Percentiles rank a stretch among this genome's conserved stretches.
These are phyloP conservation scores for Formica selysi DNA, from an alignment of 1,140 invertebrate genomes.

Conservation along the genomic window DNA sequence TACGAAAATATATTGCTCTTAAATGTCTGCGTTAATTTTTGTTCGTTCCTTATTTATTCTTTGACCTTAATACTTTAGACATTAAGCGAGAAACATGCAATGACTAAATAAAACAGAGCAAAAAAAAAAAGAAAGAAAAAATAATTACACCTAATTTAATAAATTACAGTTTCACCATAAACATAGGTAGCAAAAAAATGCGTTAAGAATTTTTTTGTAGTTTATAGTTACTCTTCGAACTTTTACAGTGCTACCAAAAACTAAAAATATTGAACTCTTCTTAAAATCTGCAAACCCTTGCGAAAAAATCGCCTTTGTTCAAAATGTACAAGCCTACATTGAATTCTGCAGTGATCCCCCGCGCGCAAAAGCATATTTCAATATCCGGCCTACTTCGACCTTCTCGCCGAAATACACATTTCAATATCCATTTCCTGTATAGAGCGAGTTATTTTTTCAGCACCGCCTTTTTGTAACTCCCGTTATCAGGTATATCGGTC, in stretches of 20 bases:
- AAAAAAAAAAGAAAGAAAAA: neutral
- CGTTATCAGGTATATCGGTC: slow-evolving; percentile 69
- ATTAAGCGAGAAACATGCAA: neutral
- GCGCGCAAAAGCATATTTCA: slow-evolving; percentile 72
- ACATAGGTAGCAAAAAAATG: neutral
- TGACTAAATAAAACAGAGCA: neutral
- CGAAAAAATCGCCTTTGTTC: slow-evolving; percentile 61
- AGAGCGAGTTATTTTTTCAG: slow-evolving; percentile 64
- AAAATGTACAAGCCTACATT: slow-evolving; percentile 41
- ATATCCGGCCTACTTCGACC: slow-evolving; percentile 71
- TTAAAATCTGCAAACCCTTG: slow-evolving; percentile 5
- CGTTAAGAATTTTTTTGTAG: neutral
- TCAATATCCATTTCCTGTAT: slow-evolving; percentile 75
- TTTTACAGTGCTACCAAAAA: neutral
- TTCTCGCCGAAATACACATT: slow-evolving; percentile 70
- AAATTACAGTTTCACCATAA: neutral
- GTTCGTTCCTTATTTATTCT: neutral
- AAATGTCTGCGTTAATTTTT: neutral
- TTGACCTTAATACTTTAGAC: neutral
- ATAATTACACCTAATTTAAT: neutral
- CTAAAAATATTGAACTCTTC: neutral
- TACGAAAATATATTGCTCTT: neutral
- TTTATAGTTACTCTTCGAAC: neutral
- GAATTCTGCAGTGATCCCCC: slow-evolving; percentile 39
- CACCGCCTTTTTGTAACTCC: slow-evolving; percentile 61